Base-by-base conservation (phyloP, 2,888 invertebrate genomes). In the Drosophila kanekoi region DNA sequence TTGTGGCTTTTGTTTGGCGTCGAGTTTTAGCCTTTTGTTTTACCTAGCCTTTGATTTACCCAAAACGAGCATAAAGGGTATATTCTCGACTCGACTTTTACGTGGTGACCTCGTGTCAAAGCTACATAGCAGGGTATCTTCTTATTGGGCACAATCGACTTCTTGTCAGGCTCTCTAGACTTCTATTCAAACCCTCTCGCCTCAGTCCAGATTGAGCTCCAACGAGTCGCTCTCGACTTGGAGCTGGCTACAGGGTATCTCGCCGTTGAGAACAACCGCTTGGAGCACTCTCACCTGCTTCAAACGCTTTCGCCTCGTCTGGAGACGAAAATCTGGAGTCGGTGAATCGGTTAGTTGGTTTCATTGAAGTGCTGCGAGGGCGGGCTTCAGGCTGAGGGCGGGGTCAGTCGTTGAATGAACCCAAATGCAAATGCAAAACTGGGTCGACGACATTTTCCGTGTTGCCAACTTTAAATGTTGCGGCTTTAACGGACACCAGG, bases 1-100 rank as follows among this genome's bases (percentile, higher is more conserved):
- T 79, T 81, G 88, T 81, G 70, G 67, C 83, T 90, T 89, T 89
- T 83, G 77, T 86, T 77, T 71, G 72, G 56, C 72, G 43, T 40
- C 59, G 62, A 68, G 60, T 80, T 71, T 67, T 68, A 38, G 35
- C 23, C 37, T 48, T 23, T 67, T 43, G 48, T 52, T 66, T 16
- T 61, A 47, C 61, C 61, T 38, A 23, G n/a, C 11, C n/a, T n/a
- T n/a, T n/a, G n/a, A n/a, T n/a, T n/a, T n/a, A 20, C 6, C 9
- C 8, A 8, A 6, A 14, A 35, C 16, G 23, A 1, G 5, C 6
- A 2, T 4, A 44, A 4, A 1, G 23, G 54, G 43, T 43, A 18
- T 54, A 10, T n/a, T n/a, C n/a, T n/a, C n/a, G n/a, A n/a, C n/a
- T n/a, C n/a, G n/a, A n/a, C n/a, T n/a, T n/a, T n/a, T n/a, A n/a